These are phyloP conservation scores for Podarcis muralis DNA, from an alignment of 2,113 vertebrate genomes.

Conservation along the genomic window DNA sequence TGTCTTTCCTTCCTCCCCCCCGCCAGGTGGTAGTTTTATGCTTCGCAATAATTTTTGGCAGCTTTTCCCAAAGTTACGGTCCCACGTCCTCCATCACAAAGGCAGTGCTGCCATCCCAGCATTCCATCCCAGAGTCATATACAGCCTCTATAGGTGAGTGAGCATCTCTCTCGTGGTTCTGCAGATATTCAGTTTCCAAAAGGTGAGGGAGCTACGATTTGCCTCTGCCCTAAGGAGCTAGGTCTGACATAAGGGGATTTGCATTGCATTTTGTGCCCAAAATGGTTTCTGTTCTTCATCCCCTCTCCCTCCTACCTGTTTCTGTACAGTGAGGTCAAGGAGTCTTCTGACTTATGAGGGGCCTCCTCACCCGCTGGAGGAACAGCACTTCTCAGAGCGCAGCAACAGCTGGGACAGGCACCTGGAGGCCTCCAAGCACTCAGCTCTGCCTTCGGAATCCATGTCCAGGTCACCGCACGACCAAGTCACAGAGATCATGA, in stretches of 20 bases:
- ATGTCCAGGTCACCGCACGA: constrained; percentile 57
- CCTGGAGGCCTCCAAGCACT: constrained; percentile 79
- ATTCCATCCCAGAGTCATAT: constrained; percentile 85
- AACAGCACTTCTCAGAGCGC: constrained; percentile 82
- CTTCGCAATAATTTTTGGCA: constrained; percentile 91
- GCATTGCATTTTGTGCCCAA: background rate
- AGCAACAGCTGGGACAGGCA: constrained; percentile 78
- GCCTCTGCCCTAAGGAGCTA: background rate
- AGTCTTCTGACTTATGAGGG: constrained; percentile 90
- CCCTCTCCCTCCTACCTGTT: constrained; percentile 23
- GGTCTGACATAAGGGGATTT: background rate
- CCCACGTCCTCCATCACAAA: constrained; percentile 85
- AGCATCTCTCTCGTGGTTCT: background rate
- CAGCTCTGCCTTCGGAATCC: constrained; percentile 72
- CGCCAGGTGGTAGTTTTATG: constrained; percentile 90
- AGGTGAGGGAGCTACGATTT: background rate
- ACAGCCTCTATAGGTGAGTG: constrained; percentile 86
- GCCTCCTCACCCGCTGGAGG: constrained; percentile 77
- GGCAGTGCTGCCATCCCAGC: constrained; percentile 81
- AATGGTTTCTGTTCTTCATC: constrained; percentile 9
- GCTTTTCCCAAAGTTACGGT: constrained; percentile 86
- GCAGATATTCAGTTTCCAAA: background rate
- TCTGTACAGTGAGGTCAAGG: constrained; percentile 88
- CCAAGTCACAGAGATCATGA: constrained; percentile 77
- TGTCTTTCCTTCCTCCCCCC: background rate